A percentile compares a stretch with the other conserved stretches of the same genome.
Evolutionary conservation across 2,113 vertebrate genomes (phyloP).

Genomic region (Myotis yumanensis): DNA sequence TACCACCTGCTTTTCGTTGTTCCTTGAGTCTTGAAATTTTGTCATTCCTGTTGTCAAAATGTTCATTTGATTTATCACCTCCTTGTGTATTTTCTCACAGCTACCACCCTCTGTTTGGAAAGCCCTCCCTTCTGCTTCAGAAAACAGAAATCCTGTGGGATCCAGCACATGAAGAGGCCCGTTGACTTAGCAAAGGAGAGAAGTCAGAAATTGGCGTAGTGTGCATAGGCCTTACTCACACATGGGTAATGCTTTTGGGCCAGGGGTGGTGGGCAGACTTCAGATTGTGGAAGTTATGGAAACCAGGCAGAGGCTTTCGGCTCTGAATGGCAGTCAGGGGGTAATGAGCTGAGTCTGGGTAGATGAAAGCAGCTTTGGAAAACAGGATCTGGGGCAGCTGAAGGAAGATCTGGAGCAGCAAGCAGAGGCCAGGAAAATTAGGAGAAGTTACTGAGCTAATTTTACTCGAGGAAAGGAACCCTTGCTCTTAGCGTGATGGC

Average conservation of each 20-base stretch:
- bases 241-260: background rate
- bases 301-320: background rate
- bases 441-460: background rate
- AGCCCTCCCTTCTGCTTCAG: background rate
- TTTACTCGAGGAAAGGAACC: background rate
- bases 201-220: background rate
- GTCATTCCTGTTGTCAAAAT: background rate
- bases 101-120: background rate
- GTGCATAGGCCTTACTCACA: background rate
- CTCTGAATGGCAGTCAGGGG: accelerated
- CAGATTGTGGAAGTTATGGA: background rate
- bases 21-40: background rate
- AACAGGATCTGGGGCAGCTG: background rate
- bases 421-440: background rate
- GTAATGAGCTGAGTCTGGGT: accelerated
- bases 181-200: background rate
- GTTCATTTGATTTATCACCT: background rate
- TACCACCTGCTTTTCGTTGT: background rate
- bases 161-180: background rate
- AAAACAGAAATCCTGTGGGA: background rate
- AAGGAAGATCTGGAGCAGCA: background rate
- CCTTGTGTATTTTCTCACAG: background rate
- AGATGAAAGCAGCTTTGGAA: background rate
- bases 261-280: background rate
- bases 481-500: background rate